Evolutionary conservation across 2,888 invertebrate species (phyloP), one percentile per base, ranked within the genome.

Genomic region (Heterodera filipjevi): DNA sequence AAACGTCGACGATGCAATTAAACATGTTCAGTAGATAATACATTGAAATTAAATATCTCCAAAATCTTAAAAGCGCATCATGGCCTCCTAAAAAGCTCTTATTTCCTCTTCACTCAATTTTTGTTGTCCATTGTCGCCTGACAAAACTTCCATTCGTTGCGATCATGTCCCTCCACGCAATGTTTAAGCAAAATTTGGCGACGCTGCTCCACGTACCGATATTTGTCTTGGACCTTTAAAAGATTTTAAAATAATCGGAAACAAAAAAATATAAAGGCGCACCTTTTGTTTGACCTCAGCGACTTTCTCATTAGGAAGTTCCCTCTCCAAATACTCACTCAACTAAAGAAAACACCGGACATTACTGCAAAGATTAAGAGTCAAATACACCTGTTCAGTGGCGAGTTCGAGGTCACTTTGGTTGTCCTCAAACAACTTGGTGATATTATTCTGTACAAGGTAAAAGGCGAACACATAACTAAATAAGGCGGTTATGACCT

Each of bases 401-500:
- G 98, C 96, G 87, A 94, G 94, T 92, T 99, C 98, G 88, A 84
- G 77, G 71, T 82, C 79, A 74, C 81, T 83, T 79, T 88, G 83
- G 87, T 90, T 88, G 86, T 92, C 92, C 90, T 98, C 97, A 91
- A 98, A 99, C 90, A 99, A 89, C 44, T 75, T 72, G 22, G 96
- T 95, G 92, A 98, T 97, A 92, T 99, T 98, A 92, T 95, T 98
- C 92, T 96, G 95, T 90, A 93, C 93, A 90, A 98, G 92, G 91
- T 98, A 99, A 92, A 95, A 99, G 88, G 98, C 98, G 92, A 99
- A 99, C 86, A 97, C 97, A 91, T 99, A 99, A 74, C 98, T 98
- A 98, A 98, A 78, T 98, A 92, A 30, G 97, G 97, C 91, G 96
- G 96, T 75, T 32, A 75, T 22, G 27, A 3, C 12, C 1, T 97